Base-by-base conservation (phyloP, 1,140 invertebrate species). In the Lordiphosa collinella region DNA sequence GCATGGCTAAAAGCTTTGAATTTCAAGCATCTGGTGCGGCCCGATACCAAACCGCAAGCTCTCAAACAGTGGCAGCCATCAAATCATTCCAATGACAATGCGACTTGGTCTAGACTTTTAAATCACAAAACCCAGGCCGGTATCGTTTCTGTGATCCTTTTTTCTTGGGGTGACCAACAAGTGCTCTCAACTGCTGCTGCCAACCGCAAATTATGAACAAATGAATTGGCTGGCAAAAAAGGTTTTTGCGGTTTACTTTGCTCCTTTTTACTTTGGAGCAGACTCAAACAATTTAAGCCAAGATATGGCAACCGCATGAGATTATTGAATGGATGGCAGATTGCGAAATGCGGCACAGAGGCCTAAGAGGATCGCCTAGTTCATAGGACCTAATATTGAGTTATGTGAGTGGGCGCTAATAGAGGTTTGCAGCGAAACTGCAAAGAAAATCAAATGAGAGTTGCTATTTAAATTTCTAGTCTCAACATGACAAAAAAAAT, bases 191-290 rank as follows among this genome's bases (percentile, higher is more conserved):
- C 37, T 47, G 58, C 62, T 50, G 51, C 46, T 36, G 40, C 18
- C 11, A 41, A 82, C 78, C 76, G 76, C 76, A 82, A 82, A 82
- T 82, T 82, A 82, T 68, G 68, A 48, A 46, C 71, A 82, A 82
- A 82, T 82, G 76, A 82, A 82, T 82, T 76, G 76, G 31, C 53
- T 65, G 61, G 53, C 58, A 14, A 46, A 53, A 58, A 80, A 62
- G 58, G 61, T 36, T 64, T 82, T 72, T 82, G 76, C 55, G 76
- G 76, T 78, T 59, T 38, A 10, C 22, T 10, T 29, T 37, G 32
- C 18, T 32, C 31, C 44, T 65, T 29, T 31, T 29, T 11, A 7
- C 46, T 44, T 34, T 44, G 10, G 34, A 36, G 12, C n/a, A 18
- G 49, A 49, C 49, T 53, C 46, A 29, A 49, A 46, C 35, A 38